phyloP scores from a whole-genome alignment of 2,888 invertebrate genomes.

The Hydropsyche betteni region DNA sequence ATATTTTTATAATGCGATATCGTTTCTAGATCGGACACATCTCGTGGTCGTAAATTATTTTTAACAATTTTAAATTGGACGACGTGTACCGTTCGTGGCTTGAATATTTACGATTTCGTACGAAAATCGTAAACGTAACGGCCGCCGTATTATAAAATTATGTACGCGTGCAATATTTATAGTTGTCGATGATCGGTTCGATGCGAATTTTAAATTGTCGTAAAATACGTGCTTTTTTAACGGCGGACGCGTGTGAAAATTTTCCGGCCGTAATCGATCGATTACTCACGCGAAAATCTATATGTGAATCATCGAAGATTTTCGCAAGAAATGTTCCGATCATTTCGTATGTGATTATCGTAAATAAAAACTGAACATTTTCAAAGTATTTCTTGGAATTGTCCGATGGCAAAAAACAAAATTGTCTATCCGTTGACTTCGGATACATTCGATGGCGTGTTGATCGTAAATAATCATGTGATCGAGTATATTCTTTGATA shows the following conservation, averaged over 20 bases:
- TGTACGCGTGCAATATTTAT: slow-evolving; percentile 10
- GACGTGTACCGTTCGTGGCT: slow-evolving; percentile 18
- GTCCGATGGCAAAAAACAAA: not conserved
- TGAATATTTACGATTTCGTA: slow-evolving; percentile 23
- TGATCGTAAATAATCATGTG: slow-evolving; percentile 38
- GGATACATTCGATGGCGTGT: slow-evolving; percentile 30
- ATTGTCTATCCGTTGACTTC: not conserved
- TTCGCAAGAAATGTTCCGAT: too few relatives aligned
- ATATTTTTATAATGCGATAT: slow-evolving; percentile 32
- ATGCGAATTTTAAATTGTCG: not conserved
- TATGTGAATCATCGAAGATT: too few relatives aligned
- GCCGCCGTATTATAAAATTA: not conserved
- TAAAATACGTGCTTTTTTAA: not conserved
- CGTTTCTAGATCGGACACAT: slow-evolving; percentile 32
- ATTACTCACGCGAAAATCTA: not conserved
- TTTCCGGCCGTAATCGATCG: not conserved
- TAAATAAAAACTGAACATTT: not conserved
- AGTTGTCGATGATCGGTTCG: not conserved
- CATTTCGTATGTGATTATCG: not conserved
- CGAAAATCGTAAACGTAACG: slow-evolving; percentile 17
- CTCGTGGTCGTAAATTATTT: slow-evolving; percentile 20
- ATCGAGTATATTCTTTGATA: slow-evolving; percentile 38
- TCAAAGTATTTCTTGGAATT: too few relatives aligned
- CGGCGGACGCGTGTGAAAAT: not conserved
- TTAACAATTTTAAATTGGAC: slow-evolving; percentile 33